A percentile compares a stretch with the other conserved stretches of the same genome.
Evolutionary conservation across 1,140 invertebrate species (phyloP).

Genomic region (Chironomus tepperi): DNA sequence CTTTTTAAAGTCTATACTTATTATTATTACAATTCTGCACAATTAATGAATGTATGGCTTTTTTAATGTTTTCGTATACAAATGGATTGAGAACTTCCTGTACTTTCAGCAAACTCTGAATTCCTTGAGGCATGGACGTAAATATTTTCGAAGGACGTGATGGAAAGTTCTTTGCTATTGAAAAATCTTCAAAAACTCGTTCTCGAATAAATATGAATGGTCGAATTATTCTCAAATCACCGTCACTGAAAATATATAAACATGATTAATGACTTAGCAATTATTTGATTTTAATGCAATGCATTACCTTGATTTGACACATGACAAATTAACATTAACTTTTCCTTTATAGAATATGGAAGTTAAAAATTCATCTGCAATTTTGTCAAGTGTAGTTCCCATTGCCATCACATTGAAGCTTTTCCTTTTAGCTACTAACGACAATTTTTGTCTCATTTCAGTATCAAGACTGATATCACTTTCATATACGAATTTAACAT

Average conservation of each 20-base stretch:
- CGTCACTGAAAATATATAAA: conserved; percentile 51
- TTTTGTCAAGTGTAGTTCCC: conserved; percentile 79
- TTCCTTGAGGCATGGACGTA: conserved; percentile 30
- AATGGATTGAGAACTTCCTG: conserved; percentile 23
- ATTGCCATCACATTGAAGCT: conserved; percentile 78
- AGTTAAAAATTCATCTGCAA: conserved; percentile 74
- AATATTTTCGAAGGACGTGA: conserved; percentile 40
- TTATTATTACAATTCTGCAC: no score
- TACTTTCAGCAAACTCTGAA: conserved; percentile 32
- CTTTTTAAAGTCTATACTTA: no score
- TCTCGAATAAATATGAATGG: conserved; percentile 83
- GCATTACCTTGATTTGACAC: not conserved
- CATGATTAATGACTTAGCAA: not conserved
- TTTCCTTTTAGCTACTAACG: conserved; percentile 61
- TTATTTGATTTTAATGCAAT: conserved; percentile 16
- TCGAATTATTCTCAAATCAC: conserved; percentile 72
- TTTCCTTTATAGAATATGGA: conserved; percentile 73
- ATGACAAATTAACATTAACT: conserved; percentile 46
- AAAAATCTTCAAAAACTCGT: conserved; percentile 59
- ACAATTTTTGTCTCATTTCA: conserved; percentile 43
- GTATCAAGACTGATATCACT: conserved; percentile 33
- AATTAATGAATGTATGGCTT: conserved; percentile 13
- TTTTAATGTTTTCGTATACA: conserved; percentile 25
- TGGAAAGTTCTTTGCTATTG: conserved; percentile 56
- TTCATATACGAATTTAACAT: conserved; percentile 64